Evolutionary conservation across 2,888 invertebrate species (phyloP).

Genomic region (Volucella bombylans): DNA sequence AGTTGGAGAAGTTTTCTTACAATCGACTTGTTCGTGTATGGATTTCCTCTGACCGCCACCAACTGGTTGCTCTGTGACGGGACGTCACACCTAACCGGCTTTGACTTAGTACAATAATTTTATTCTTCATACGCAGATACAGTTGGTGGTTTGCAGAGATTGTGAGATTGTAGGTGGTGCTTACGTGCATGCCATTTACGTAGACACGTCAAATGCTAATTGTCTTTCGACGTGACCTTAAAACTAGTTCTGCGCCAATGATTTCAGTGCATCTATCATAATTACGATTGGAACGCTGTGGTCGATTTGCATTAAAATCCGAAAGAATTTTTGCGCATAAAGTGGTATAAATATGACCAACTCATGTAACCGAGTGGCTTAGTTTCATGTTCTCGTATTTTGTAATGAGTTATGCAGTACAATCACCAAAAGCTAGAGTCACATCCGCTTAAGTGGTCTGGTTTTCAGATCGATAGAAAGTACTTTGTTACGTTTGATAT

Average conservation of each 20-base stretch:
- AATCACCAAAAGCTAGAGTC: too few relatives aligned
- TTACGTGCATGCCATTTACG: conserved; percentile 34
- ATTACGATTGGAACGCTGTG: too few relatives aligned
- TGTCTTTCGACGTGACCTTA: conserved; percentile 49
- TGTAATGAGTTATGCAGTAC: too few relatives aligned
- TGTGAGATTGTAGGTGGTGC: conserved; percentile 48
- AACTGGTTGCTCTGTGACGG: conserved; percentile 43
- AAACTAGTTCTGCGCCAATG: conserved; percentile 24
- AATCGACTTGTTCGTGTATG: conserved; percentile 20
- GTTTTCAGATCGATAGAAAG: too few relatives aligned
- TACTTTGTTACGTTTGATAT: too few relatives aligned
- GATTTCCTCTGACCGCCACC: conserved; percentile 43
- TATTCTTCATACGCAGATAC: neutral
- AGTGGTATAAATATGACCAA: neutral
- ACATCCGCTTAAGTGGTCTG: too few relatives aligned
- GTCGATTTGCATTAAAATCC: neutral
- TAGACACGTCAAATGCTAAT: conserved; percentile 34
- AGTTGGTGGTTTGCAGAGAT: neutral
- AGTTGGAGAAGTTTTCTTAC: conserved; percentile 18
- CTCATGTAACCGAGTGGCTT: conserved; percentile 9
- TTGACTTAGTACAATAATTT: conserved; percentile 1
- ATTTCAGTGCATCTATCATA: neutral
- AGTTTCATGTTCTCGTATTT: neutral
- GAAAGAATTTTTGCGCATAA: neutral
- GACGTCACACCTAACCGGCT: conserved; percentile 52